Conservation (phyloP, 2,888 invertebrate genomes). For the Brenthis hecate region DNA sequence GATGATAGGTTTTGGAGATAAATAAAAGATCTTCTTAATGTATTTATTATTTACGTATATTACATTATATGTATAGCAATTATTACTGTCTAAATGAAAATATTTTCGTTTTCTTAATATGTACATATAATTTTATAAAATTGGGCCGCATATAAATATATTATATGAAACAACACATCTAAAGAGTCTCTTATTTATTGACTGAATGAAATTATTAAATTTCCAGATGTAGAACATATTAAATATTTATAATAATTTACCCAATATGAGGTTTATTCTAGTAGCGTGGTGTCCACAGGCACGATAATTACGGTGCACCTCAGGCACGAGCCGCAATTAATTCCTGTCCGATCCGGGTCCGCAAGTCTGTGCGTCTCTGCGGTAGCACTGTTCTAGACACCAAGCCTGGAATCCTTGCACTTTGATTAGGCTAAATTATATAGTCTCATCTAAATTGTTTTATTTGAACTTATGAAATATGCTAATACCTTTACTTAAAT, state of each 20-base stretch:
- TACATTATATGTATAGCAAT: too few species aligned
- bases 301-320: conserved; percentile 64
- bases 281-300: conserved; percentile 49
- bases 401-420: conserved; percentile 51
- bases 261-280: conserved; percentile 15
- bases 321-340: conserved; percentile 70
- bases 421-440: conserved; percentile 42
- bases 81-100: too few species aligned
- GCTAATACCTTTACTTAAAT: neutral
- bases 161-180: too few species aligned
- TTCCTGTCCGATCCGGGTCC: conserved; percentile 51
- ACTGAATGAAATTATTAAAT: too few species aligned
- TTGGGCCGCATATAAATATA: too few species aligned
- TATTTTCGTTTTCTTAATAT: too few species aligned
- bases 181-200: too few species aligned
- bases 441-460: neutral
- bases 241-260: conserved; percentile 8
- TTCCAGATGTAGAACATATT: neutral
- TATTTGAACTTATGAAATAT: neutral
- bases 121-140: too few species aligned
- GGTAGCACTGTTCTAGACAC: conserved; percentile 59
- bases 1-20: too few species aligned
- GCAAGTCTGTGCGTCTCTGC: conserved; percentile 48
- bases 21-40: too few species aligned
- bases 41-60: too few species aligned